Evolutionary conservation across 2,113 vertebrate genomes (phyloP), one percentile per base, ranked within the genome.

Genomic region (Sapajus apella): DNA sequence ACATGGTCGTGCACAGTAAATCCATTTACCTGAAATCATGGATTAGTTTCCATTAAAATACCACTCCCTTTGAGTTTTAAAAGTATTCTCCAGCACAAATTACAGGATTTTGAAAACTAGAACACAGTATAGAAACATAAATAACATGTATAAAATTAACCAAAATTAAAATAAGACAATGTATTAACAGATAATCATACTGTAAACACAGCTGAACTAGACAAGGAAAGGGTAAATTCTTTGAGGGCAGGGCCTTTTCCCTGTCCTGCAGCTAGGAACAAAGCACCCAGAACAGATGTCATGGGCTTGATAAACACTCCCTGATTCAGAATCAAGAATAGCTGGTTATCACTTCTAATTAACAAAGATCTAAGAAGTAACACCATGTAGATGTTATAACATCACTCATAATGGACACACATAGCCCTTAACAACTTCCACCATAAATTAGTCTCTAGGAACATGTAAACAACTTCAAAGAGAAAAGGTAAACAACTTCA

Each of bases 51-150:
- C 81, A 92, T 37, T 80, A 40, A 90, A 79, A 45, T 84, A 87
- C 20, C 18, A 92, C 23, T 17, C 25, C 47, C 80, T n/a, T 27
- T 83, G 32, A 93, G 77, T 84, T 94, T 94, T 90, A 94, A 86
- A 91, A 90, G 73, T 83, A 87, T 75, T 90, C 52, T 72, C 56
- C 18, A 92, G n/a, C 9, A 92, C 17, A 37, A 79, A 52, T 13
- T 25, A 79, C 1, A 84, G 23, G 52, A 43, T 47, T 87, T 50
- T 17, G 30, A 58, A 85, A 91, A 95, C n/a, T 23, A 80, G 68
- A 93, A 88, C 18, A 52, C n/a, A 23, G 18, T 43, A 76, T 6
- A 52, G 45, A 75, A 68, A 80, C 13, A 14, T 40, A 40, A 56
- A 64, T 13, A 58, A 8, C 40, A 84, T 37, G 30, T 58, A 73